phyloP scores from a whole-genome alignment of 1,140 invertebrate genomes.

The Piezodorus guildinii region DNA sequence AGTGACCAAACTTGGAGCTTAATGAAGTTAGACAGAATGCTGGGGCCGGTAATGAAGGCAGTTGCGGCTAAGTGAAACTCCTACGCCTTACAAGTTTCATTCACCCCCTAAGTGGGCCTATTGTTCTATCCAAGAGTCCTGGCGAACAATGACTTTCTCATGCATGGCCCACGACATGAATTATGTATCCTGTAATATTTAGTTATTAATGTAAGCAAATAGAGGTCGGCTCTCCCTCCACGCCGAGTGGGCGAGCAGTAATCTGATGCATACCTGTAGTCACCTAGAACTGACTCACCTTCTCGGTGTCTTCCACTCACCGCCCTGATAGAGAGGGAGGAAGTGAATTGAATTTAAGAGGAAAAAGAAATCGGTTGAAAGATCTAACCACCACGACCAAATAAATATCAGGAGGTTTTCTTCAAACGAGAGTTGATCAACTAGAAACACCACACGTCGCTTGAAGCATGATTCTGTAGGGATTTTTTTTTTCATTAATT shows the following conservation, averaged over 20 bases:
- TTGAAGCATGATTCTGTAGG: too few relatives aligned
- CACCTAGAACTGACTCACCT: neutral
- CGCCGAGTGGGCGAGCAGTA: neutral
- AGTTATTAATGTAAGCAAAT: slow-evolving; percentile 9
- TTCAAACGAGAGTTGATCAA: too few relatives aligned
- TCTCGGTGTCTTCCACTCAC: neutral
- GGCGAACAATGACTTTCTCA: slow-evolving; percentile 5
- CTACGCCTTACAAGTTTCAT: neutral
- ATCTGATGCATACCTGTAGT: slow-evolving; percentile 3
- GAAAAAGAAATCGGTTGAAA: too few relatives aligned
- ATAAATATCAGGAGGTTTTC: too few relatives aligned
- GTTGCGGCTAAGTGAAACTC: neutral
- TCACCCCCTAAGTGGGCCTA: neutral
- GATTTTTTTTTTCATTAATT: too few relatives aligned
- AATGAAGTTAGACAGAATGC: too few relatives aligned
- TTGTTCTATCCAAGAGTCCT: neutral
- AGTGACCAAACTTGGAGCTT: too few relatives aligned
- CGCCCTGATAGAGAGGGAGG: neutral
- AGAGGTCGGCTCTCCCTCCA: neutral
- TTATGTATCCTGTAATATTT: slow-evolving; percentile 6
- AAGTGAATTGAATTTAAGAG: too few relatives aligned
- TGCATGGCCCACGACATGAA: slow-evolving; percentile 3
- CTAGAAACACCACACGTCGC: too few relatives aligned
- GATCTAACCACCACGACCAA: too few relatives aligned
- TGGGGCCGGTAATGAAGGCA: neutral